Percentiles rank a stretch among this genome's conserved stretches.
phyloP scores from a whole-genome alignment of 2,113 vertebrate species.

The Zosterops japonicus region DNA sequence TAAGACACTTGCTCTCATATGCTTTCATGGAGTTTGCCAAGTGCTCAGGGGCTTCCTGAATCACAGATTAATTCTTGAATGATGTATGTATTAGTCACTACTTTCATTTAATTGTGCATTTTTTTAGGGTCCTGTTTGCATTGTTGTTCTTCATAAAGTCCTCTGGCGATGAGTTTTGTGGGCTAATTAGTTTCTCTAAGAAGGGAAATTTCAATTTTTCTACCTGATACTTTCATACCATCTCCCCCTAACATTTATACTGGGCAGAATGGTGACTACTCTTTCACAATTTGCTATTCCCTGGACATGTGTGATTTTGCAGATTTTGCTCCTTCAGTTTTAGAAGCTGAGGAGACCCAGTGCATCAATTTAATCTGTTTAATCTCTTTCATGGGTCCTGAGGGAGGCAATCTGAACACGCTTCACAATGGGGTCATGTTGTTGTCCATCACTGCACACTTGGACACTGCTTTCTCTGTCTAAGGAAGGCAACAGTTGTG shows the following conservation, averaged over 20 bases:
- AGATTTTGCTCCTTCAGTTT: neutral
- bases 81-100: neutral
- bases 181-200: neutral
- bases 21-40: neutral
- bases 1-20: neutral
- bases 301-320: accelerated
- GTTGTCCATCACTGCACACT: neutral
- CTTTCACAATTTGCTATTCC: neutral
- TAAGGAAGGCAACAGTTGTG: neutral
- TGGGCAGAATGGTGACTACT: neutral
- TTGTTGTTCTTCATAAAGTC: neutral
- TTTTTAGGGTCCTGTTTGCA: neutral
- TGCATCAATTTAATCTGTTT: neutral
- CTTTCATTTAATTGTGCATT: neutral
- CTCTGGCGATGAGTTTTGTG: neutral
- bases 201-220: neutral
- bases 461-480: neutral
- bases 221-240: neutral
- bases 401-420: neutral
- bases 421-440: neutral
- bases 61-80: neutral
- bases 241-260: neutral
- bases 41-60: neutral
- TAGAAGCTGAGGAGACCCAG: neutral
- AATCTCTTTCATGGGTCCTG: neutral